Conservation (phyloP, 2,888 invertebrate species). For the Cosmorhoe ocellata region DNA sequence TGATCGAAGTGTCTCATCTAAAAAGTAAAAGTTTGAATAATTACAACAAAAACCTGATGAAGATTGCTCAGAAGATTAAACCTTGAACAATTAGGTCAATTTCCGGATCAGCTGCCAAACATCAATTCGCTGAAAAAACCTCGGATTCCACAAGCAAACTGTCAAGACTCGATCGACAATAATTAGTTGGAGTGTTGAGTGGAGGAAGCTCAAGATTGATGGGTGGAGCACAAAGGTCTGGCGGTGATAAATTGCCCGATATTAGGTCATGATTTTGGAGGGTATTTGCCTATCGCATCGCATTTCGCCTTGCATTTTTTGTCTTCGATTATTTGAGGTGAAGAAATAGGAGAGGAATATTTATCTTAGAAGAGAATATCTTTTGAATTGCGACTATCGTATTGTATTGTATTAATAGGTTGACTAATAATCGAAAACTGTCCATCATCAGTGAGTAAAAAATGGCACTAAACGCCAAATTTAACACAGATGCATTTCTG, state of each 20-base stretch:
- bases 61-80: constrained; percentile 19
- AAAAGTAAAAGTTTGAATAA: too few relatives aligned
- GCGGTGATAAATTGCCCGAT: constrained; percentile 79
- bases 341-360: too few relatives aligned
- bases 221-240: constrained; percentile 73
- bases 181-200: constrained; percentile 78
- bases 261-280: constrained; percentile 78
- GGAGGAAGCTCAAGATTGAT: constrained; percentile 78
- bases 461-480: too few relatives aligned
- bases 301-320: constrained; percentile 62
- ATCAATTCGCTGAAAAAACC: constrained; percentile 51
- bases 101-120: constrained; percentile 43
- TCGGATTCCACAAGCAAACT: constrained; percentile 63
- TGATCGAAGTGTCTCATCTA: too few relatives aligned
- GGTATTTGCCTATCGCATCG: constrained; percentile 75
- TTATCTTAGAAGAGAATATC: too few relatives aligned
- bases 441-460: too few relatives aligned
- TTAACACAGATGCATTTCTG: too few relatives aligned
- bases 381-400: too few relatives aligned
- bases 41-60: neutral
- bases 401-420: too few relatives aligned
- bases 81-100: constrained; percentile 34
- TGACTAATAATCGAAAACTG: too few relatives aligned
- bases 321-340: constrained; percentile 30
- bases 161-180: constrained; percentile 72